These are phyloP conservation scores for Cheilosia variabilis DNA, from an alignment of 2,888 invertebrate species.

Conservation along the genomic window DNA sequence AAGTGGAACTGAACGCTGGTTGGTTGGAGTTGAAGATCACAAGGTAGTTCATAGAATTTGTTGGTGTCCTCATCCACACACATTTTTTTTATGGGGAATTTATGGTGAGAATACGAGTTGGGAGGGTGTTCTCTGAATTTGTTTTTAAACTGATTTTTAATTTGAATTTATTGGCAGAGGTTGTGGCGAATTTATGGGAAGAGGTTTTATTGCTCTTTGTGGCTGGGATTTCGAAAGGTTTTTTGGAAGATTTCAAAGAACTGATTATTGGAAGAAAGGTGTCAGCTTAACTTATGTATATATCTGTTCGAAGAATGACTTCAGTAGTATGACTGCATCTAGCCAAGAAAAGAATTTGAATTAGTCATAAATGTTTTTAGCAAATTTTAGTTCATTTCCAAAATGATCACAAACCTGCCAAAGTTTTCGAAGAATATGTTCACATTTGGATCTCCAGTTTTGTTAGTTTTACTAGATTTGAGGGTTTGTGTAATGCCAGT, in stretches of 20 bases:
- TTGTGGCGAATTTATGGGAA: conserved; percentile 40
- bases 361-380: too few relatives aligned
- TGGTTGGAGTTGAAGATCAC: conserved; percentile 7
- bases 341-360: too few relatives aligned
- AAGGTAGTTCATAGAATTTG: conserved; percentile 19
- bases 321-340: neutral
- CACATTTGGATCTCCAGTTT: too few relatives aligned
- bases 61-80: neutral
- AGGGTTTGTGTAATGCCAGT: too few relatives aligned
- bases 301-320: neutral
- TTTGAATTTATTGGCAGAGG: conserved; percentile 48
- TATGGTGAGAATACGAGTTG: conserved; percentile 41
- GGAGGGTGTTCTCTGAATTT: neutral
- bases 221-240: conserved; percentile 4
- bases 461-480: too few relatives aligned
- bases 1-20: conserved; percentile 8
- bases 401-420: too few relatives aligned
- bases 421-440: too few relatives aligned
- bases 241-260: conserved; percentile 18
- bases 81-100: conserved; percentile 39
- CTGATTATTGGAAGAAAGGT: conserved; percentile 11
- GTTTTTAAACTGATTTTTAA: conserved; percentile 30
- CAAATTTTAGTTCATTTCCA: too few relatives aligned
- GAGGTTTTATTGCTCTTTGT: conserved; percentile 27
- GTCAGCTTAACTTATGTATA: neutral